Evolutionary conservation across 2,113 vertebrate species (phyloP), one percentile per base, ranked within the genome.

Genomic region (Amphiprion ocellaris): DNA sequence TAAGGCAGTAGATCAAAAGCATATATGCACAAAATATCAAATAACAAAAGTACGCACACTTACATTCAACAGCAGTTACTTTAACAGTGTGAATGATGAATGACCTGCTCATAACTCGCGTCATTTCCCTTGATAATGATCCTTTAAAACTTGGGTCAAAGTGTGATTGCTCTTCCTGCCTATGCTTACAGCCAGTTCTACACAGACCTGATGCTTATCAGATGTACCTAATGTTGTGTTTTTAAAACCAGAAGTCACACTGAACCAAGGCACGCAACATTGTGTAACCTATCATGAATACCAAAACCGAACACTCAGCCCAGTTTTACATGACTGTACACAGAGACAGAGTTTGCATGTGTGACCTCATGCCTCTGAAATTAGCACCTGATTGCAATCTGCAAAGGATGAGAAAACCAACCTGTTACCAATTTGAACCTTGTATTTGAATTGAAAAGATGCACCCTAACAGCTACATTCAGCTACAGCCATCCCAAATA

Each of bases 341-440:
- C 44, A 19, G 65, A 74, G 44, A 24, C 39, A 26, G 26, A 24
- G 59, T 63, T 4, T 65, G 24, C 49, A 63, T 54, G 54, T 15
- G 33, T 89, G 79, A 86, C 74, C 54, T 90, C 83, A 83, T 69
- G 39, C n/a, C 46, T 67, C 58, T 64, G 44, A 87, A 75, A 87
- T 75, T 39, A 79, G 26, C 65, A 66, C 47, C 49, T 47, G 70
- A 55, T 49, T 52, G 8, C 67, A 88, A 87, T 81, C 76, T 37
- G 46, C 3, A 19, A 52, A 37, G 10, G 28, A 69, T 2, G 19
- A 73, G 2, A 39, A 65, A 24, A 61, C 17, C 46, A 46, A 66
- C 17, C 55, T 24, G 66, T 24, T 76, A 14, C 30, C 30, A 33
- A 33, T 33, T 33, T 33, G 7, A 33, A 33, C 30, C 26, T 26